Evolutionary conservation across 2,888 invertebrate genomes (phyloP).

Genomic region (Cantharis lateralis): DNA sequence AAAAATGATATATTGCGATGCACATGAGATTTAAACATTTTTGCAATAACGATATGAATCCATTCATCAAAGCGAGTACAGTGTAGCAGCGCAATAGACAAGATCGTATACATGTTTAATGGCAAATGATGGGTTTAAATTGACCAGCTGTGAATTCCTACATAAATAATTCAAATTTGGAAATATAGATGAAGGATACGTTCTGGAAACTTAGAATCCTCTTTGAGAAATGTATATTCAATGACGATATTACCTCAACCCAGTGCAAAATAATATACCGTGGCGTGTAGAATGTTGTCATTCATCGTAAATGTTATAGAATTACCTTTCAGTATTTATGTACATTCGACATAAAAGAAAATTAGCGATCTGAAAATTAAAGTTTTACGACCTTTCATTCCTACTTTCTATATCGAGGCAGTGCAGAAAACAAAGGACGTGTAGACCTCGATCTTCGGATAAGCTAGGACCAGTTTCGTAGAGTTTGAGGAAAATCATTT

Average conservation of each 20-base stretch:
- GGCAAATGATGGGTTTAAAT: conserved; percentile 39
- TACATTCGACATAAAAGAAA: neutral
- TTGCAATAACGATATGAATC: neutral
- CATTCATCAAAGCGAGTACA: neutral
- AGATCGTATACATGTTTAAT: conserved; percentile 39
- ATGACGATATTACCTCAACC: neutral
- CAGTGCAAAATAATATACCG: neutral
- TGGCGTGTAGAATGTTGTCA: neutral
- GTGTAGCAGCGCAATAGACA: conserved; percentile 5
- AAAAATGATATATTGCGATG: neutral
- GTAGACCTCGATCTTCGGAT: too few species aligned
- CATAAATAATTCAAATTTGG: conserved; percentile 47
- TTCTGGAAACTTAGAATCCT: neutral
- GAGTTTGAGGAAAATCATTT: neutral
- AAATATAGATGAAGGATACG: conserved; percentile 33
- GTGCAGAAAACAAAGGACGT: too few species aligned
- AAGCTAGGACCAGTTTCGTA: too few species aligned
- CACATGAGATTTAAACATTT: neutral
- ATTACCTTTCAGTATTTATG: neutral
- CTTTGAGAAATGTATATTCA: neutral
- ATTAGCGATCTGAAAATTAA: neutral
- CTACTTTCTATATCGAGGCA: neutral
- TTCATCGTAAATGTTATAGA: neutral
- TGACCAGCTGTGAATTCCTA: conserved; percentile 47
- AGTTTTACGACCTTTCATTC: neutral